A percentile compares a stretch with the other conserved stretches of the same genome.
phyloP scores from a whole-genome alignment of 2,888 invertebrate genomes.

The Tachina lurida region DNA sequence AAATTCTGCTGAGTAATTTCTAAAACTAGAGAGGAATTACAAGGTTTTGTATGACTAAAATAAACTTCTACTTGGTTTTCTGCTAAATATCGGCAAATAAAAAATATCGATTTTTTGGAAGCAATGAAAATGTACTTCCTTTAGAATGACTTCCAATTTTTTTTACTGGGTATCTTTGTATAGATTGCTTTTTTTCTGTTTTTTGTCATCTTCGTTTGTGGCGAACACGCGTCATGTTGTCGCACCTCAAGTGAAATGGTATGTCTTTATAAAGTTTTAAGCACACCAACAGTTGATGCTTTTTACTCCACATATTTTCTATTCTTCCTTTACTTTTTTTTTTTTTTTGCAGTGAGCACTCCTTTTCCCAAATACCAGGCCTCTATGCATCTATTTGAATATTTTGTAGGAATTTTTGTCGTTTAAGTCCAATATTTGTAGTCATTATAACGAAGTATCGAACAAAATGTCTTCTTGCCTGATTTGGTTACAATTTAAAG shows the following conservation, averaged over 20 bases:
- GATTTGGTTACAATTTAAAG: constrained; percentile 44
- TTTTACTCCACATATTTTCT: neutral
- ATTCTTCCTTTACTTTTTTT: neutral
- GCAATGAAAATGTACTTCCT: no score
- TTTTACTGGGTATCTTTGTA: no score
- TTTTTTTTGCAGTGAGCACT: neutral
- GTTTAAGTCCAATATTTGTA: constrained; percentile 27
- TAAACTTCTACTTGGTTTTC: no score
- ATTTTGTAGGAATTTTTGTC: constrained; percentile 23
- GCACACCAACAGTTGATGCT: neutral
- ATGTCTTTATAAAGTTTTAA: constrained; percentile 62
- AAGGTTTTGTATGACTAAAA: no score
- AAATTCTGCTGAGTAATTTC: no score
- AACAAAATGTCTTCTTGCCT: constrained; percentile 19
- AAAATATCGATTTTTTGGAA: no score
- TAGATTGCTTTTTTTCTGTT: constrained; percentile 11
- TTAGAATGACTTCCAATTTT: no score
- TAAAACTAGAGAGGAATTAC: no score
- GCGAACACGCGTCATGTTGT: constrained; percentile 66
- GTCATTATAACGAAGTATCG: constrained; percentile 5
- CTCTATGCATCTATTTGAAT: neutral
- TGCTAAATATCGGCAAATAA: no score
- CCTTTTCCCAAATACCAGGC: constrained; percentile 26
- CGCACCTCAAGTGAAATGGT: constrained; percentile 67
- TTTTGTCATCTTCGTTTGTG: constrained; percentile 20